Base-by-base conservation (phyloP, 2,888 invertebrate genomes). In the Euproctis similis region DNA sequence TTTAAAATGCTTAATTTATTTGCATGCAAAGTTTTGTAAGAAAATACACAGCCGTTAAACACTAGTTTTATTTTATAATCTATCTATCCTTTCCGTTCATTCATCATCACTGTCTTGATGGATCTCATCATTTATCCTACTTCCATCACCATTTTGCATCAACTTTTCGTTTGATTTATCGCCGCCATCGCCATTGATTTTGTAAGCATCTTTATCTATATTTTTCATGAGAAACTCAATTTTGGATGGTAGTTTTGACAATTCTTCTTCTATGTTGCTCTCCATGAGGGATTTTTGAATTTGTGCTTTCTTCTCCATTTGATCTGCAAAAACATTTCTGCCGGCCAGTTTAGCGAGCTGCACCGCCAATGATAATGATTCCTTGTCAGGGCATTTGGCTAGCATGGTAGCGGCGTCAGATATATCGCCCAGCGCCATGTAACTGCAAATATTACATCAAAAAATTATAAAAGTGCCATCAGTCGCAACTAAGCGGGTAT, bases 351-450 rank as follows among this genome's bases (percentile, higher is more conserved):
- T 73, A 0, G 91, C 90, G 16, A 92, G 59, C 25, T 88, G 86
- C 1, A 86, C 78, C 0, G 91, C 90, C 7, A 90, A 58, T 31
- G 80, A 70, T 12, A 92, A 68, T 24, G 75, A 67, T 0, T 81
- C 67, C n/a, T 85, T 55, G 27, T 88, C 85, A 2, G 66, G 68
- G 12, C 88, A 75, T 14, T 86, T 81, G n/a, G 87, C 78, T 12
- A 93, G 71, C 1, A 77, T 46, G 34, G 85, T 75, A 0, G 90
- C 88, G 0, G 92, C 92, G 49, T 88, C 78, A n/a, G 85, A 75
- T 3, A 87, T 69, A 21, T 90, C 73, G 11, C 86, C 87, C 26
- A 88, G 59, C 7, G 84, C 86, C 8, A 91, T 69, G 41, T 86
- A 81, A 53, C 92, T 91, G 66, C n/a, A n/a, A n/a, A n/a, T n/a